Conservation (phyloP, 2,888 invertebrate genomes). For the Xanthorhoe designata region DNA sequence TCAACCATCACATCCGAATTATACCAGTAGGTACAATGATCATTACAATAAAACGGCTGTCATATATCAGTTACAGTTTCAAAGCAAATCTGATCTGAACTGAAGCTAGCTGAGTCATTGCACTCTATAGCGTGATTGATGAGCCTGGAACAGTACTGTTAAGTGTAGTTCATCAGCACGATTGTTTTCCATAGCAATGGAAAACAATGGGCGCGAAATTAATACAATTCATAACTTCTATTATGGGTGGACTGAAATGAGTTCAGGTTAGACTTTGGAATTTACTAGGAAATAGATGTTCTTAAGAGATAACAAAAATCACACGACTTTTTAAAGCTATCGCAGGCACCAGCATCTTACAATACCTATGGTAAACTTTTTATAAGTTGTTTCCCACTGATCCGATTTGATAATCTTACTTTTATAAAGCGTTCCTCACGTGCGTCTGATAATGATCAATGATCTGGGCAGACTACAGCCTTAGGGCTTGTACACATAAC, state of each 20-base stretch:
- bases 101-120: slow-evolving; percentile 52
- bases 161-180: slow-evolving; percentile 19
- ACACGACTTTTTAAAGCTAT: too few relatives aligned
- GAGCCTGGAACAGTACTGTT: slow-evolving; percentile 14
- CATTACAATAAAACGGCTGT: not conserved
- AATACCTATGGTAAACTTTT: too few relatives aligned
- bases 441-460: too few relatives aligned
- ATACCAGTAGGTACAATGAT: too few relatives aligned
- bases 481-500: too few relatives aligned
- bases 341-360: too few relatives aligned
- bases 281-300: not conserved
- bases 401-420: too few relatives aligned
- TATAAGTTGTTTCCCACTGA: too few relatives aligned
- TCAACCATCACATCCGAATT: too few relatives aligned
- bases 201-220: slow-evolving; percentile 21
- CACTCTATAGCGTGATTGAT: slow-evolving; percentile 39
- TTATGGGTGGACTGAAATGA: slow-evolving; percentile 4
- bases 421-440: too few relatives aligned
- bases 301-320: too few relatives aligned
- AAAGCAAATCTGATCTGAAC: not conserved
- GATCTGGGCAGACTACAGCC: too few relatives aligned
- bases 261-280: not conserved
- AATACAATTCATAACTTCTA: slow-evolving; percentile 14
- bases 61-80: not conserved
- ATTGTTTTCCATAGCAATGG: slow-evolving; percentile 28